Conservation (phyloP, 2,113 vertebrate genomes). For the Eonycteris spelaea region DNA sequence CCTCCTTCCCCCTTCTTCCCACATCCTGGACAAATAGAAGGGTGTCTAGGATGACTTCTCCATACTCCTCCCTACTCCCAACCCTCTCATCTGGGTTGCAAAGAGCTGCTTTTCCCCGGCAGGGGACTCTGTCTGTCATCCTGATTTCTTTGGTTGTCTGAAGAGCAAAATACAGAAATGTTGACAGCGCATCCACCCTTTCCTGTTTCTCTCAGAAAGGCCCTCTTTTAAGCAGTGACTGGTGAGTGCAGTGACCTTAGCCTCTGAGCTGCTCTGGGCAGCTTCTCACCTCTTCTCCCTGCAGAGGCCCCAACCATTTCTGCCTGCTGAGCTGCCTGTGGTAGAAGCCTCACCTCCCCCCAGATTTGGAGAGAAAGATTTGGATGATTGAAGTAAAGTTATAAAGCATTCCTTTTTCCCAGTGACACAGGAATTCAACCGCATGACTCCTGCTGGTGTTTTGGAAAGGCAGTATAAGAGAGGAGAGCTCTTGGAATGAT, state of each 20-base stretch:
- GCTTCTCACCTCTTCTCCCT: background rate
- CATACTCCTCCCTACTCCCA: background rate
- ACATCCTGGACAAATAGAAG: background rate
- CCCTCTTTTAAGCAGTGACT: background rate
- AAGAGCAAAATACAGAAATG: slow-evolving; percentile 28
- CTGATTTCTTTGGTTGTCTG: slow-evolving; percentile 53
- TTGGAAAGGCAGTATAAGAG: background rate
- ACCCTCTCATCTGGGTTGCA: background rate
- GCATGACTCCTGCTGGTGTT: background rate
- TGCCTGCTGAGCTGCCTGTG: background rate
- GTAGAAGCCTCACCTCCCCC: background rate
- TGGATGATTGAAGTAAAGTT: background rate
- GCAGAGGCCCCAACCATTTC: background rate
- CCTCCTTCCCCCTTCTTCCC: background rate
- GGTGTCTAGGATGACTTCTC: background rate
- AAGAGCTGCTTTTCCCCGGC: background rate
- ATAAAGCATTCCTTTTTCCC: background rate
- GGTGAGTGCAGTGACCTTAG: background rate
- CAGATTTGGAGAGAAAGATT: background rate
- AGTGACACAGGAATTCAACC: background rate
- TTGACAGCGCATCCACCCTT: background rate
- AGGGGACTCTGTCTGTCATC: background rate
- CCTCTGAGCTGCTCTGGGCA: background rate
- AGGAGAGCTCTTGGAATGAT: background rate
- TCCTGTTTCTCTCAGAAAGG: background rate